Evolutionary conservation across 1,140 invertebrate genomes (phyloP).

Genomic region (Ceratoteleas bidentatus): DNA sequence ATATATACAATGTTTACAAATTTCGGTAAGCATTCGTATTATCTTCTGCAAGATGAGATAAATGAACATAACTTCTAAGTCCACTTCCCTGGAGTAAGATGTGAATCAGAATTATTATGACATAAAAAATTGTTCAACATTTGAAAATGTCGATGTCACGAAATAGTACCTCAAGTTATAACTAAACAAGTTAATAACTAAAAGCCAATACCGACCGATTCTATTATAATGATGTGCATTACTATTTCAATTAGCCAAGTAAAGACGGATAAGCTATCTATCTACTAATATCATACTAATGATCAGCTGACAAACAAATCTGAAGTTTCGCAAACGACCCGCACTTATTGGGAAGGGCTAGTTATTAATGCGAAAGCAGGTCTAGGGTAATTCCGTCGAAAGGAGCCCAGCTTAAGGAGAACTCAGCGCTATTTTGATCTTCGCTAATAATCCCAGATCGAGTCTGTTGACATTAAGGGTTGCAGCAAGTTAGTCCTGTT

Average conservation of each 20-base stretch:
- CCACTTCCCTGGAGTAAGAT: too few species aligned
- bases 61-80: too few species aligned
- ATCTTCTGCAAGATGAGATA: too few species aligned
- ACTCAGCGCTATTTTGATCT: slow-evolving; percentile 66
- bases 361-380: slow-evolving; percentile 73
- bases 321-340: slow-evolving; percentile 24
- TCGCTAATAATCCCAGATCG: slow-evolving; percentile 63
- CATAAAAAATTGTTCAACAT: too few species aligned
- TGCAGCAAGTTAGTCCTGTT: slow-evolving; percentile 64
- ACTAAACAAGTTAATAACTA: too few species aligned
- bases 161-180: too few species aligned
- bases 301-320: slow-evolving; percentile 33
- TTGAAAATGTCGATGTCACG: too few species aligned
- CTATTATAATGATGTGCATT: background rate
- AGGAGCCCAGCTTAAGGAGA: slow-evolving; percentile 65
- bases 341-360: slow-evolving; percentile 55
- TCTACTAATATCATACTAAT: slow-evolving; percentile 24
- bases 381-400: slow-evolving; percentile 50
- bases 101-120: too few species aligned
- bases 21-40: too few species aligned
- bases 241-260: slow-evolving; percentile 2
- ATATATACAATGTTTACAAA: too few species aligned
- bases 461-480: slow-evolving; percentile 69
- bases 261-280: slow-evolving; percentile 2
- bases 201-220: slow-evolving; percentile 2